Base-by-base conservation (phyloP, 37 sponge, comb jelly and placozoan genomes). In the Spongilla lacustris region DNA sequence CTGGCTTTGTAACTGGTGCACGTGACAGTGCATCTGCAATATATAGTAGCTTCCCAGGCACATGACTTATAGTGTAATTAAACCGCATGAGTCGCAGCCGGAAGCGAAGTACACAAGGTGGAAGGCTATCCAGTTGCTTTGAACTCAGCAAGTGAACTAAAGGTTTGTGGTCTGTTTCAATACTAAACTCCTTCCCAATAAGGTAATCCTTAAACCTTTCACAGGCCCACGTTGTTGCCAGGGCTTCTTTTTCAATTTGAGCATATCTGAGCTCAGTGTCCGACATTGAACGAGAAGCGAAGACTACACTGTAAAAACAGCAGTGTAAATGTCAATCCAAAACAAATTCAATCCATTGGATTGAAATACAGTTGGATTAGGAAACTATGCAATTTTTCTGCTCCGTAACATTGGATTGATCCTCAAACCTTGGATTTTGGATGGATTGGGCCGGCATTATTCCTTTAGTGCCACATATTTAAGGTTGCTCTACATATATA, bases 141-240 rank as follows among this genome's bases (percentile, higher is more conserved):
- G 38, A 28, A 21, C 68, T 73, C 24, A 86, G 74, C 0, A 86
- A 50, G 35, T 84, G 85, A 21, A 84, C 90, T 17, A 89, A 81
- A 5, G 85, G 90, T 49, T 89, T 89, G 81, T 89, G 85, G 66
- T 89, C 75, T 3, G 87, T 86, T 66, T 86, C 87, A 22, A 87
- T 46, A 25, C 33, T 74, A 32, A 48, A 87, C 67, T 0, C 19
- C 71, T 82, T 82, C 17, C 83, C 89, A 21, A 88, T 4, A 1
- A 83, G 12, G 50, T 88, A 83, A 25, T 41, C 32, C 22, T 72
- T 28, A 36, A 83, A 83, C 35, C 37, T 83, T 50, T 74, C 75
- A n/a, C 84, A 83, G 0, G 75, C 84, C 84, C 84, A 83, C 26
- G 34, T 35, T 9, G 73, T 13, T 66, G 84, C 84, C 11, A 83